phyloP scores from a whole-genome alignment of 1,140 invertebrate genomes.

The Anastrepha ludens region DNA sequence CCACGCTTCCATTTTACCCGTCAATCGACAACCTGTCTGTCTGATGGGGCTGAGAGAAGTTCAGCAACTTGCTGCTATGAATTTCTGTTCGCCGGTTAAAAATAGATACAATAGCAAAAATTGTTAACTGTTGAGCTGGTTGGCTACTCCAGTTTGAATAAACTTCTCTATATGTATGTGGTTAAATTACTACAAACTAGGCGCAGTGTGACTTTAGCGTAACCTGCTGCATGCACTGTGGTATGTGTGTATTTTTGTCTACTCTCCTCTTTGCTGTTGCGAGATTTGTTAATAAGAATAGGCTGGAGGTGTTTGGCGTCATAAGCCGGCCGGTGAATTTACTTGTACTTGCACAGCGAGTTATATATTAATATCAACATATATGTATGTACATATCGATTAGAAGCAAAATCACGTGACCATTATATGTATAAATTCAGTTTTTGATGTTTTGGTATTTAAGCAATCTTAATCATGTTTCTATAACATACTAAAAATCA shows the following conservation, averaged over 20 bases:
- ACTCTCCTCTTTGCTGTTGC: background rate
- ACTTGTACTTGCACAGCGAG: background rate
- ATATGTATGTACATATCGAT: too few species aligned
- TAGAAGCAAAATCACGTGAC: too few species aligned
- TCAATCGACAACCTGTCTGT: conserved; percentile 13
- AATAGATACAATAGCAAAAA: conserved; percentile 74
- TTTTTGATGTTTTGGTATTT: too few species aligned
- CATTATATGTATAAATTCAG: too few species aligned
- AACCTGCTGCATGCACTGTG: background rate
- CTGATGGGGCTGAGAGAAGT: background rate
- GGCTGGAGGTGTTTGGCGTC: background rate
- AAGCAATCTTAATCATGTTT: too few species aligned
- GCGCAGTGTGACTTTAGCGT: background rate
- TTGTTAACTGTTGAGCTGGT: conserved; percentile 55
- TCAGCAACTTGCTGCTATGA: background rate
- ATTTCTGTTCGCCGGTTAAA: conserved; percentile 70
- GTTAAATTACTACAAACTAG: background rate
- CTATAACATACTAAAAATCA: too few species aligned
- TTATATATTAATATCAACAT: too few species aligned
- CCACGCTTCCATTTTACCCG: background rate
- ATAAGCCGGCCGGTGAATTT: conserved; percentile 33
- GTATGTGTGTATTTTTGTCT: background rate
- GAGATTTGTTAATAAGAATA: background rate
- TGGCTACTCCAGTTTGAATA: conserved; percentile 15
- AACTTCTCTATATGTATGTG: background rate